A percentile compares a stretch with the other conserved stretches of the same genome.
Evolutionary conservation across 2,888 invertebrate species (phyloP).

Genomic region (Pterostichus madidus): DNA sequence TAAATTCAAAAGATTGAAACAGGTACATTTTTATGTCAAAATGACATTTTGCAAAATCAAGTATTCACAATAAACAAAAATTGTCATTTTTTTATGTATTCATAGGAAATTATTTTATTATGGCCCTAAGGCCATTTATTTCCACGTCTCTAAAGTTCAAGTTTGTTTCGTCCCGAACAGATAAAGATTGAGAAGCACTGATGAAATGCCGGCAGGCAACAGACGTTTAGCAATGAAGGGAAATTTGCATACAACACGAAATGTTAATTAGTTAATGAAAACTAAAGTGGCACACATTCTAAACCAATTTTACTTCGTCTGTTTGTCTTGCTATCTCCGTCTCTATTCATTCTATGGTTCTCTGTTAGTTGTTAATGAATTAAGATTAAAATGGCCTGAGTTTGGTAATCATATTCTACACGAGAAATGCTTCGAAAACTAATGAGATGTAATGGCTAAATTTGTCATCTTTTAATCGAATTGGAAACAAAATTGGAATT

Average conservation of each 20-base stretch:
- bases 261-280: conserved; percentile 61
- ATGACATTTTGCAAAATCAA: no score
- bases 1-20: no score
- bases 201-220: not conserved
- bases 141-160: not conserved
- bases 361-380: conserved; percentile 14
- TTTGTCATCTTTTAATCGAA: conserved; percentile 2
- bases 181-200: conserved; percentile 3
- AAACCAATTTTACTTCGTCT: conserved; percentile 37
- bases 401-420: conserved; percentile 3
- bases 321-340: conserved; percentile 24
- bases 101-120: no score
- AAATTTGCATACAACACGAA: conserved; percentile 65
- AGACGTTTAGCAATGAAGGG: conserved; percentile 52
- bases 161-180: not conserved
- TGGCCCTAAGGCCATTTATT: no score
- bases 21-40: no score
- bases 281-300: conserved; percentile 46
- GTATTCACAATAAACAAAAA: no score
- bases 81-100: no score
- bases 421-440: conserved; percentile 17
- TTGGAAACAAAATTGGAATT: conserved; percentile 4
- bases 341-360: not conserved
- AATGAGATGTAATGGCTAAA: conserved; percentile 19
- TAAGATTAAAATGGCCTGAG: conserved; percentile 2